These are phyloP conservation scores for Chromis chromis DNA, from an alignment of 2,797 vertebrate species.

Conservation along the genomic window DNA sequence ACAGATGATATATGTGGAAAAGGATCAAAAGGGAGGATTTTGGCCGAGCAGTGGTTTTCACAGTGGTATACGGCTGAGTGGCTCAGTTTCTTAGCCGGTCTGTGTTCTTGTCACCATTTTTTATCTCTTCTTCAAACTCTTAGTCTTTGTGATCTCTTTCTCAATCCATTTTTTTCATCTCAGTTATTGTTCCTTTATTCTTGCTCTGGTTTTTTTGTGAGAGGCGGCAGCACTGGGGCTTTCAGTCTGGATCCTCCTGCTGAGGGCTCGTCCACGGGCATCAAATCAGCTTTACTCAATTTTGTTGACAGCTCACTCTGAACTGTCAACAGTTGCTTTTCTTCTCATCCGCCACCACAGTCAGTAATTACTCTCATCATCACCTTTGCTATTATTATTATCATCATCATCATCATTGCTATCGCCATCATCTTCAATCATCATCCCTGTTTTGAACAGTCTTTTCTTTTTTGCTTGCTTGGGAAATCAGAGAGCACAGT, in stretches of 20 bases:
- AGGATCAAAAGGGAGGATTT: conserved; percentile 71
- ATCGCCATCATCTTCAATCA: conserved; percentile 44
- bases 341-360: conserved; percentile 28
- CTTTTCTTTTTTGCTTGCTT: conserved; percentile 3
- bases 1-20: conserved; percentile 63
- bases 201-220: conserved; percentile 8
- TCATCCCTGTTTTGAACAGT: conserved; percentile 42
- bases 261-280: conserved; percentile 52
- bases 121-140: conserved; percentile 61
- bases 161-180: conserved; percentile 45
- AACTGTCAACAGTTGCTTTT: conserved; percentile 61
- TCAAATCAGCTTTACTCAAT: conserved; percentile 69
- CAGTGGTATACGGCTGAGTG: conserved; percentile 48
- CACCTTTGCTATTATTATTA: conserved; percentile 42
- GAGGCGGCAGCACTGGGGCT: conserved; percentile 30
- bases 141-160: conserved; percentile 61
- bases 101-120: conserved; percentile 42
- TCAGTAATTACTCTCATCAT: conserved; percentile 50
- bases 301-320: conserved; percentile 62
- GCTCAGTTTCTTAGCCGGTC: conserved; percentile 36
- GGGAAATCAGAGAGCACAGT: conserved; percentile 25
- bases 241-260: conserved; percentile 48
- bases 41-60: conserved; percentile 51
- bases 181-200: conserved; percentile 59
- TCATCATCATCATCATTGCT: conserved; percentile 29